Evolutionary conservation across 2,888 invertebrate species (phyloP).

Genomic region (Cartodere bifasciata): DNA sequence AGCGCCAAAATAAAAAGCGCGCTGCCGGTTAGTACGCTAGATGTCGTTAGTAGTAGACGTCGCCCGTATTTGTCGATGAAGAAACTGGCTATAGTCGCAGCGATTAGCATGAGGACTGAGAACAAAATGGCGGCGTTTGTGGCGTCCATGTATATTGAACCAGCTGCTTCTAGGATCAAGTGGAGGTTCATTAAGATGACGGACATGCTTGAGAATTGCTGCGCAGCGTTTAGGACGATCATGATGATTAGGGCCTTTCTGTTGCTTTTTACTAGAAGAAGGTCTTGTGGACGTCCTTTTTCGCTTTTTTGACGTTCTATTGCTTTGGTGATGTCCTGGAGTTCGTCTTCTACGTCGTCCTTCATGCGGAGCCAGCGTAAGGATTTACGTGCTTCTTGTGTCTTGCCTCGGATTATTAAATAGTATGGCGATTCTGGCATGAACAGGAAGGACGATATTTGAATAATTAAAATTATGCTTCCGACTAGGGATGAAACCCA

Average conservation of each 20-base stretch:
- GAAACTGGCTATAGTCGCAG: constrained; percentile 25
- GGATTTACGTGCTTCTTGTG: constrained; percentile 25
- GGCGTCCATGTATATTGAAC: constrained; percentile 25
- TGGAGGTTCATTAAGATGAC: constrained; percentile 35
- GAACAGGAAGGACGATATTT: constrained; percentile 27
- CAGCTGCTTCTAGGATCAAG: constrained; percentile 27
- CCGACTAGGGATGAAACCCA: constrained; percentile 28
- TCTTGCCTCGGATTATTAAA: constrained; percentile 23
- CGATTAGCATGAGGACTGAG: constrained; percentile 27
- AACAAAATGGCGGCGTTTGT: constrained; percentile 29
- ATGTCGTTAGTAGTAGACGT: constrained; percentile 26
- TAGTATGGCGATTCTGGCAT: constrained; percentile 34
- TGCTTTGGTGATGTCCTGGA: constrained; percentile 27
- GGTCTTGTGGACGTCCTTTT: constrained; percentile 27
- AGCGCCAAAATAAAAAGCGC: constrained; percentile 26
- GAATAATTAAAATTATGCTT: constrained; percentile 21
- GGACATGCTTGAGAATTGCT: constrained; percentile 31
- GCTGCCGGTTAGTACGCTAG: constrained; percentile 26
- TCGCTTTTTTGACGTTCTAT: constrained; percentile 28
- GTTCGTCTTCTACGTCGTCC: constrained; percentile 24
- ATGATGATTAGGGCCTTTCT: constrained; percentile 30
- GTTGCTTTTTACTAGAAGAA: constrained; percentile 28
- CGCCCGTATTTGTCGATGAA: constrained; percentile 30
- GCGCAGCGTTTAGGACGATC: constrained; percentile 28
- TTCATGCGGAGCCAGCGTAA: constrained; percentile 23